phyloP scores from a whole-genome alignment of 2,113 vertebrate species.

The Malurus elegans region DNA sequence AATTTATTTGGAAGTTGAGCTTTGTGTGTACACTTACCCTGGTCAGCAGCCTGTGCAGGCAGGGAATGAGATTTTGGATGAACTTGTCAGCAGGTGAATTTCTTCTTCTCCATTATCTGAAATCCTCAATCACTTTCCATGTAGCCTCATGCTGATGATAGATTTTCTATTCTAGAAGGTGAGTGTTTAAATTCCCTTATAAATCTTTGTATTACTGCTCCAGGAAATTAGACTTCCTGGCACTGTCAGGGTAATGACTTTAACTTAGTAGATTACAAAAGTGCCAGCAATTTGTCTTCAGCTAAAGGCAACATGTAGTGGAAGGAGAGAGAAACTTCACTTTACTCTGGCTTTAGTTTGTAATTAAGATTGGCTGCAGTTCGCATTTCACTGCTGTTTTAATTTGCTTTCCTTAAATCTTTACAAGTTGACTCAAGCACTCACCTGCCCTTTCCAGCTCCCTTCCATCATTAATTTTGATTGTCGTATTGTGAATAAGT shows the following conservation, averaged over 20 bases:
- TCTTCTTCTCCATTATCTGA: constrained; percentile 19
- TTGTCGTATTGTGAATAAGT: background rate
- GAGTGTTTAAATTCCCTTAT: constrained; percentile 52
- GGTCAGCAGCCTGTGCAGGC: background rate
- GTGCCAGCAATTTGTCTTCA: constrained; percentile 59
- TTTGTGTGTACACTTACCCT: background rate
- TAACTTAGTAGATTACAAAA: constrained; percentile 61
- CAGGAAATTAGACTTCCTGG: constrained; percentile 65
- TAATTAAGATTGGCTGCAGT: constrained; percentile 50
- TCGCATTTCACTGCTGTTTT: background rate
- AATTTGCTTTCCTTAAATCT: constrained; percentile 42
- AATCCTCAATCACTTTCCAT: background rate
- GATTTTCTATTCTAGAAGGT: constrained; percentile 59
- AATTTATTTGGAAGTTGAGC: background rate
- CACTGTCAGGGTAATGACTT: constrained; percentile 59
- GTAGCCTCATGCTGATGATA: constrained; percentile 30
- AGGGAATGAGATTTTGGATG: background rate
- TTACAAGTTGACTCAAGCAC: constrained; percentile 28
- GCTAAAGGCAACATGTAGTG: constrained; percentile 26
- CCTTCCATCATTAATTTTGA: constrained; percentile 48
- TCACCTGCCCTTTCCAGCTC: constrained; percentile 30
- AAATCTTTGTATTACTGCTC: constrained; percentile 62
- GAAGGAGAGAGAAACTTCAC: background rate
- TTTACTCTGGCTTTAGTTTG: constrained; percentile 17
- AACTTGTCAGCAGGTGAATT: constrained; percentile 20